These are phyloP conservation scores for Globicephala melas DNA, from an alignment of 2,113 vertebrate genomes.

Conservation along the genomic window DNA sequence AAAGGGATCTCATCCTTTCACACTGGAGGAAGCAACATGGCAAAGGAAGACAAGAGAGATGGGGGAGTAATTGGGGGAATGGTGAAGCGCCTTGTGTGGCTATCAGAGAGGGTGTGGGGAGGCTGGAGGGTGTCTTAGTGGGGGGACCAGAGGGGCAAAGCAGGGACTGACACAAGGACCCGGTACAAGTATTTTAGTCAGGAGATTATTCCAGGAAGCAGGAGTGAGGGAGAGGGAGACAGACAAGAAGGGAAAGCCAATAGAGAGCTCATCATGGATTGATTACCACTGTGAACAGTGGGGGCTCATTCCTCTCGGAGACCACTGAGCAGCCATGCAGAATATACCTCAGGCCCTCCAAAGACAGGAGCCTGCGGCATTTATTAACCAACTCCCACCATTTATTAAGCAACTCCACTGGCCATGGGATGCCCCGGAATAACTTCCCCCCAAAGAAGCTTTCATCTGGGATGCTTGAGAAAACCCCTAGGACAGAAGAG, in stretches of 20 bases:
- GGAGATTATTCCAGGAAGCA: background rate
- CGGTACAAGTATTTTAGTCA: background rate
- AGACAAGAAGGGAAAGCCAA: background rate
- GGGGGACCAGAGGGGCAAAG: background rate
- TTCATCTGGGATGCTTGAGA: background rate
- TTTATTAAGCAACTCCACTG: background rate
- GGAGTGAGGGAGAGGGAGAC: background rate
- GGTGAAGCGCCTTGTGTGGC: fast-evolving
- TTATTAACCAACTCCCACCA: background rate
- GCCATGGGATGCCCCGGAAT: background rate
- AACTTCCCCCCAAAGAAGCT: background rate
- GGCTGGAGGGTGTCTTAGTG: background rate
- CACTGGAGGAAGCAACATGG: background rate
- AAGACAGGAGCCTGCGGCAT: background rate
- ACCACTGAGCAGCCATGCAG: background rate
- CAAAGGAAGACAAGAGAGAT: background rate
- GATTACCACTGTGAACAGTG: background rate
- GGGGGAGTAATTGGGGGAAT: background rate
- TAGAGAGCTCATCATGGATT: background rate
- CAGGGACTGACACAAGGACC: background rate
- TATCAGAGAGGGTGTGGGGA: background rate
- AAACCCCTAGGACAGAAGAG: background rate
- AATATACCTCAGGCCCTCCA: background rate
- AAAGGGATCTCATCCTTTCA: background rate
- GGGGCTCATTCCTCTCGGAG: background rate